These are phyloP conservation scores for Syngnathus typhle DNA, from an alignment of 2,113 vertebrate genomes.

Conservation along the genomic window DNA sequence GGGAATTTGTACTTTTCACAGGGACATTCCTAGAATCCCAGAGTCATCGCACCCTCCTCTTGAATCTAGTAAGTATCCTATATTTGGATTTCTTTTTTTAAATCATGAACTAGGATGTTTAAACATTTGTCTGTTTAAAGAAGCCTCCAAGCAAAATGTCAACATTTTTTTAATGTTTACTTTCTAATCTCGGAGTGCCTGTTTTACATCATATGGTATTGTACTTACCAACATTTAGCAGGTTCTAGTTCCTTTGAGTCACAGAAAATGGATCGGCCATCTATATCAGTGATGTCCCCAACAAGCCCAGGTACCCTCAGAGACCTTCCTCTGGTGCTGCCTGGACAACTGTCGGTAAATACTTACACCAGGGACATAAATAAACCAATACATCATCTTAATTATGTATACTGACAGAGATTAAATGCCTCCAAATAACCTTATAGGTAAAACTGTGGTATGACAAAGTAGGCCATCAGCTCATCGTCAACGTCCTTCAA, in stretches of 20 bases:
- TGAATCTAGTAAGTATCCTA: conserved; percentile 84
- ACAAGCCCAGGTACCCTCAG: conserved; percentile 91
- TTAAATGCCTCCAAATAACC: background rate
- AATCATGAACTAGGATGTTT: background rate
- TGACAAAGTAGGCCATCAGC: conserved; percentile 94
- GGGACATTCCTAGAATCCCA: conserved; percentile 93
- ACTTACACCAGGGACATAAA: background rate
- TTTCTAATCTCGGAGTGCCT: background rate
- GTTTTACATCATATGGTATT: background rate
- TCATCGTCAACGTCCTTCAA: conserved; percentile 97
- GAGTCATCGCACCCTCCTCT: conserved; percentile 93
- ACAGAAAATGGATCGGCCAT: conserved; percentile 96
- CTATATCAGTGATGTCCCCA: conserved; percentile 98
- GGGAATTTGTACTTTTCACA: conserved; percentile 46
- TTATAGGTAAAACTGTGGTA: conserved; percentile 94
- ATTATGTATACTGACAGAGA: background rate
- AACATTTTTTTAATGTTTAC: too few species aligned
- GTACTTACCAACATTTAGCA: conserved; percentile 51
- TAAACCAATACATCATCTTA: background rate
- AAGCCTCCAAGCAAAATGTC: background rate
- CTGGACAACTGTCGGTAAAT: conserved; percentile 94
- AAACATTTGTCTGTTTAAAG: background rate
- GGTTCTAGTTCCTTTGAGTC: conserved; percentile 99
- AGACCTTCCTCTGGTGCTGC: conserved; percentile 87
- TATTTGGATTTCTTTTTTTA: background rate